These are phyloP conservation scores for Sebastes vulpes DNA, from an alignment of 2,797 vertebrate genomes.

Conservation along the genomic window DNA sequence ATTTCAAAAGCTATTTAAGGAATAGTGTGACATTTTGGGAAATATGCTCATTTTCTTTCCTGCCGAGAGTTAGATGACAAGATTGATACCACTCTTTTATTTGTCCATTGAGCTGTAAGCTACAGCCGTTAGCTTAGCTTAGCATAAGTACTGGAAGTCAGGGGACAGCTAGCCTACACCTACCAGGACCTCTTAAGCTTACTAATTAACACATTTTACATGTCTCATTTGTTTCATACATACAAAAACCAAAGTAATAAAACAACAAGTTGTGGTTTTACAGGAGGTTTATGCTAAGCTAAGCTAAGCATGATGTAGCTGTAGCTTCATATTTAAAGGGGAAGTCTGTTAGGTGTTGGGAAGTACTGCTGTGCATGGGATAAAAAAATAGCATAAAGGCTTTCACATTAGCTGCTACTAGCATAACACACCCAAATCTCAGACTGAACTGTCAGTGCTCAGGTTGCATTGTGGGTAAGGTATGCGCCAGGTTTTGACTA, in stretches of 20 bases:
- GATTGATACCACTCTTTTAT: background rate
- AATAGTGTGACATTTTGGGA: background rate
- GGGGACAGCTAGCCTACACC: background rate
- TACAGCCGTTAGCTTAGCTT: background rate
- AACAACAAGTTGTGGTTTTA: background rate
- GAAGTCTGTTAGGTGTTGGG: background rate
- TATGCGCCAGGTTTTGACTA: background rate
- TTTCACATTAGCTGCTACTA: background rate
- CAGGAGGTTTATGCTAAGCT: background rate
- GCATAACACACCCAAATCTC: background rate
- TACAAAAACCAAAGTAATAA: background rate
- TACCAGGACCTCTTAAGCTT: background rate
- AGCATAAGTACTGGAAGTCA: background rate
- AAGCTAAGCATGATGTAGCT: background rate
- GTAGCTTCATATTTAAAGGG: background rate
- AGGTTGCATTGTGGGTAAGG: background rate
- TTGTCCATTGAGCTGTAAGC: background rate
- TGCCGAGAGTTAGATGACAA: background rate
- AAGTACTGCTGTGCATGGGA: background rate
- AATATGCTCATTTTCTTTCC: background rate
- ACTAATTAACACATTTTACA: too few species aligned
- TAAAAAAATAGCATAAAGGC: background rate
- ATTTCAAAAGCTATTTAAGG: background rate
- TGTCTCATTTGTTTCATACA: too few species aligned
- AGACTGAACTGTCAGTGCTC: background rate